These are phyloP conservation scores for Hemicordylus capensis DNA, from an alignment of 2,113 vertebrate species.

Conservation along the genomic window DNA sequence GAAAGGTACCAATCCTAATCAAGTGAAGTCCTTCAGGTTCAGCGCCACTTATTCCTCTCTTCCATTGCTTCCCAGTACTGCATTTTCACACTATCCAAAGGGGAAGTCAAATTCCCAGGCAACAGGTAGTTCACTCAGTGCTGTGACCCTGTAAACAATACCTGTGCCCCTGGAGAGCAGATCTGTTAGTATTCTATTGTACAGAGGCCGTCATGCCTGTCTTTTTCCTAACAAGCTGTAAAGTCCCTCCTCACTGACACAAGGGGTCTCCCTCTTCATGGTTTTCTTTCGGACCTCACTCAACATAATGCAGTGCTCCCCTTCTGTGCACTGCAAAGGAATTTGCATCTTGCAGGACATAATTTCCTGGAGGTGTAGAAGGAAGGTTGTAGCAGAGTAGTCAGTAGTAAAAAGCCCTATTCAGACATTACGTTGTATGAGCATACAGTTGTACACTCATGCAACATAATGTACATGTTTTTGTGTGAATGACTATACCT, in stretches of 20 bases:
- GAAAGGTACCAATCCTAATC: not conserved
- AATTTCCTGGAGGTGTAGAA: not conserved
- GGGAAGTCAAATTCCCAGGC: not conserved
- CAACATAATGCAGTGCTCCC: not conserved
- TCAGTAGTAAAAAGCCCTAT: not conserved
- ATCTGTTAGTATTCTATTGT: not conserved
- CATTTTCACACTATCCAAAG: not conserved
- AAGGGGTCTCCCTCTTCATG: slow-evolving; percentile 11
- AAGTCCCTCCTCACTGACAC: not conserved
- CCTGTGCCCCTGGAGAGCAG: not conserved
- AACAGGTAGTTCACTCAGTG: not conserved
- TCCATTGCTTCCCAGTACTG: not conserved
- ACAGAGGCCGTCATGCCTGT: not conserved
- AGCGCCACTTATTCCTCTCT: not conserved
- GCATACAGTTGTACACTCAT: no score
- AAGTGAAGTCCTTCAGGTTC: not conserved
- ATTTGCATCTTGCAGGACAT: not conserved
- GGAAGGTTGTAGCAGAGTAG: not conserved
- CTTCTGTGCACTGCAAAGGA: not conserved
- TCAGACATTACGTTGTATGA: no score
- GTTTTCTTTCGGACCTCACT: not conserved
- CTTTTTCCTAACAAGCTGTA: not conserved
- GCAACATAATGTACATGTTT: no score
- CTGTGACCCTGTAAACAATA: not conserved
- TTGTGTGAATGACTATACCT: no score